Percentiles rank a stretch among this genome's conserved stretches.
Evolutionary conservation across 1,140 invertebrate species (phyloP).

Genomic region (Diachasma alloeum): DNA sequence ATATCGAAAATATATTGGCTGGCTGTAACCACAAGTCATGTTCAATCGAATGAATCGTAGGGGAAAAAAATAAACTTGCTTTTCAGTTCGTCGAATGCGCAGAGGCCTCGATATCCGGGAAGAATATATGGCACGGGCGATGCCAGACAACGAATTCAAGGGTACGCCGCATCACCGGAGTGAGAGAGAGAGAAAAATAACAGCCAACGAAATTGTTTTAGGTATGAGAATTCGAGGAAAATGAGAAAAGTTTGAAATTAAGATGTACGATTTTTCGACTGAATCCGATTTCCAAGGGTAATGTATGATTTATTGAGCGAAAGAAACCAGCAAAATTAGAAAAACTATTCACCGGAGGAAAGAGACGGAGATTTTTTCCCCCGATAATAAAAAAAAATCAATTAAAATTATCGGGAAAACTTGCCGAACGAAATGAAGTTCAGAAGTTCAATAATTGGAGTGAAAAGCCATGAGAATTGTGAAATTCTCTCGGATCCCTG

Average conservation of each 20-base stretch:
- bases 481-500: no score
- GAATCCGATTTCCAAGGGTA: background rate
- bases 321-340: background rate
- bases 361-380: no score
- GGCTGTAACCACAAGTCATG: slow-evolving; percentile 58
- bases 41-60: slow-evolving; percentile 60
- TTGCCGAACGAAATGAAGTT: no score
- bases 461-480: no score
- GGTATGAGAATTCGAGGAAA: background rate
- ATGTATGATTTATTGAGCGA: background rate
- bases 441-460: no score
- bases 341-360: background rate
- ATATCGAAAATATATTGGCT: slow-evolving; percentile 59
- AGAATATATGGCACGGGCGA: slow-evolving; percentile 6
- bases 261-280: background rate
- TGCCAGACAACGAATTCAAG: background rate
- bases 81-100: slow-evolving; percentile 21
- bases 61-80: slow-evolving; percentile 58
- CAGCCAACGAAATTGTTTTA: background rate
- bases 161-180: background rate
- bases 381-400: no score
- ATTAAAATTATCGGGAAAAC: no score
- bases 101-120: background rate
- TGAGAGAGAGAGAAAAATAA: background rate
- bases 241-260: slow-evolving; percentile 8